Base-by-base conservation (phyloP, 2,113 vertebrate genomes). In the Hyperoodon ampullatus region DNA sequence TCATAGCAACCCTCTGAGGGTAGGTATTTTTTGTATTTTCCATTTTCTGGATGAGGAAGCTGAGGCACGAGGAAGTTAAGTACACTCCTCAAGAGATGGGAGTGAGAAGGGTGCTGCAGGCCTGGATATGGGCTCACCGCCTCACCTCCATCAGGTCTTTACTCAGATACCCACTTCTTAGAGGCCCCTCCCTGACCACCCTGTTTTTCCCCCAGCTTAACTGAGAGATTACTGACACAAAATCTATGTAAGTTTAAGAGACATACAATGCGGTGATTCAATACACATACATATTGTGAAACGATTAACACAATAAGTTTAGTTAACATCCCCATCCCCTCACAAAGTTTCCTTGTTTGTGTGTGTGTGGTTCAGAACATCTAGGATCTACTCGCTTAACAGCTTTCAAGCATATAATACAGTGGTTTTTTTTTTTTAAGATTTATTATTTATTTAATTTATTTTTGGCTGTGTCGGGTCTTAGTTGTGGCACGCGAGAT, bases 91-190 rank as follows among this genome's bases (percentile, higher is more conserved):
- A 10, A 24, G 63, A 71, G 47, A 5, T 1, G 26, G 26, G 26
- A 30, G 10, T 26, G 30, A 65, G 21, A n/a, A 35, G 80, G 16
- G 58, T 24, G 10, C 28, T 5, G 39, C 7, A 50, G 74, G 50
- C n/a, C 63, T 28, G 35, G 42, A 1, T 14, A 0, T 15, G 30
- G 53, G 12, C 23, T 63, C 39, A 0, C 13, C 60, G 23, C 35
- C 61, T 42, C 21, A 5, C 24, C 26, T 68, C 47, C 9, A 9
- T 44, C 39, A 61, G 33, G 3, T 75, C 53, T 50, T 14, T 6
- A 1, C 14, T 42, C 24, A 21, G n/a, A 44, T 1, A 0, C 6
- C 12, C 39, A 15, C 30, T n/a, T 3, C 33, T 12, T 35, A 28
- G 9, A 35, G 61, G 28, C 18, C 26, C 15, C 19, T 81, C 39